These are phyloP conservation scores for Meriones psammophilus DNA, from an alignment of 2,797 vertebrate species.

Conservation along the genomic window DNA sequence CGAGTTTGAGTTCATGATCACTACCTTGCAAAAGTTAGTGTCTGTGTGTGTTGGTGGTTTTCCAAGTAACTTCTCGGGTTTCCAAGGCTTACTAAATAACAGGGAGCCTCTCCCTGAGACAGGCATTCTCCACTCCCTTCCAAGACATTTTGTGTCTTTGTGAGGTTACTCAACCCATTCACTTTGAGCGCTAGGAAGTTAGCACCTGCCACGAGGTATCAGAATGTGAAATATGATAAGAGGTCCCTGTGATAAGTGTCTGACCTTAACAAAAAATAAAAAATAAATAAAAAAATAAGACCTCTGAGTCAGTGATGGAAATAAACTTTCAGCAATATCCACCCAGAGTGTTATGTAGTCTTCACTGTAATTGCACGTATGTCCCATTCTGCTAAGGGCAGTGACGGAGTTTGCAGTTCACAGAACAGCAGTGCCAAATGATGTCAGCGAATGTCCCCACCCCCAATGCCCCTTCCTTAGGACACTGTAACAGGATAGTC, in stretches of 20 bases:
- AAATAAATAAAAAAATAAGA: slow-evolving; percentile 60
- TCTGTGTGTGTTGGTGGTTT: slow-evolving; percentile 50
- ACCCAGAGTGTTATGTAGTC: neutral
- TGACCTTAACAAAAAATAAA: slow-evolving; percentile 74
- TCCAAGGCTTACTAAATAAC: slow-evolving; percentile 64
- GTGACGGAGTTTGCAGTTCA: neutral
- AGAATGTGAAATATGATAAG: slow-evolving; percentile 81
- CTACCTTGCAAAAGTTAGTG: slow-evolving; percentile 64
- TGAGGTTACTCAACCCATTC: slow-evolving; percentile 84
- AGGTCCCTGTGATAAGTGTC: slow-evolving; percentile 77
- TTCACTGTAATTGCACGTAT: neutral
- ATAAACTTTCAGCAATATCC: neutral
- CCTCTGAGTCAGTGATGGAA: slow-evolving; percentile 40
- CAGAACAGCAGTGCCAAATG: neutral
- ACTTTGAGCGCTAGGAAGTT: slow-evolving; percentile 81
- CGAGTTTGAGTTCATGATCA: slow-evolving; percentile 42
- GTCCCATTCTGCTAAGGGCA: neutral
- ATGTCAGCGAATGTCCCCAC: slow-evolving; percentile 35
- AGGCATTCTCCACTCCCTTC: slow-evolving; percentile 61
- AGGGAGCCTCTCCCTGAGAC: slow-evolving; percentile 40
- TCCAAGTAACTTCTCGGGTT: slow-evolving; percentile 73
- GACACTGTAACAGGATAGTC: slow-evolving; percentile 77
- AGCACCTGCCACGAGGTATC: slow-evolving; percentile 80
- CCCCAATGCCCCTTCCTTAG: neutral
- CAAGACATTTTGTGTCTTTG: slow-evolving; percentile 85